A percentile compares a stretch with the other conserved stretches of the same genome.
phyloP scores from a whole-genome alignment of 2,797 vertebrate genomes.

The Tympanoctomys barrerae region DNA sequence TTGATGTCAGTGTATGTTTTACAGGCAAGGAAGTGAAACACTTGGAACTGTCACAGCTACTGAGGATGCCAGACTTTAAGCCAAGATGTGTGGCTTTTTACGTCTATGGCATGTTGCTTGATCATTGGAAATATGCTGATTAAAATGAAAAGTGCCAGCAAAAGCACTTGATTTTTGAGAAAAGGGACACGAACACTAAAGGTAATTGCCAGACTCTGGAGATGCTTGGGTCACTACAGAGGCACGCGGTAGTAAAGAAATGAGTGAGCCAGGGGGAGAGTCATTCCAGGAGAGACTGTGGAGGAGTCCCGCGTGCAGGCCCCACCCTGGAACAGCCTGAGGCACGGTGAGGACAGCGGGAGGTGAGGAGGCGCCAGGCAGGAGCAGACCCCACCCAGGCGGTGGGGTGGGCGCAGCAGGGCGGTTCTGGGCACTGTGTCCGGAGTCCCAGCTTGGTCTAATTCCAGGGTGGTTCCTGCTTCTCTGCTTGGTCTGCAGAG shows the following conservation, averaged over 20 bases:
- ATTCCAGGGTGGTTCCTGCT: neutral
- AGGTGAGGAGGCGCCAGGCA: accelerated
- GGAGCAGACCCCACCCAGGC: accelerated
- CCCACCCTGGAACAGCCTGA: neutral
- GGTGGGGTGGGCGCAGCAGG: accelerated
- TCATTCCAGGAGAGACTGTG: neutral
- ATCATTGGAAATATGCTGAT: neutral
- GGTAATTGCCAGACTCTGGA: neutral
- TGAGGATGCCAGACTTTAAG: neutral
- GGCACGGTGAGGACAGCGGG: accelerated
- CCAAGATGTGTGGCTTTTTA: neutral
- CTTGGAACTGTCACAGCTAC: neutral
- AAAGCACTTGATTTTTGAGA: neutral
- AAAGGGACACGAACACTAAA: neutral
- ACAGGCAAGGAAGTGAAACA: neutral
- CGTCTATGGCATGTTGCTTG: neutral
- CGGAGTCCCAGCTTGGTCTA: neutral
- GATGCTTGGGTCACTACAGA: neutral
- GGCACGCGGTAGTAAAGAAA: neutral
- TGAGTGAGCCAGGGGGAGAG: neutral
- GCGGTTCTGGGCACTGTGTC: neutral
- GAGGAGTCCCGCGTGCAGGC: no score
- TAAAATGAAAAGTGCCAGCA: neutral
- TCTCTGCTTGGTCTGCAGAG: neutral
- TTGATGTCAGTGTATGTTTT: neutral